Evolutionary conservation across 2,797 vertebrate species (phyloP).

Genomic region (Hydrophis major): DNA sequence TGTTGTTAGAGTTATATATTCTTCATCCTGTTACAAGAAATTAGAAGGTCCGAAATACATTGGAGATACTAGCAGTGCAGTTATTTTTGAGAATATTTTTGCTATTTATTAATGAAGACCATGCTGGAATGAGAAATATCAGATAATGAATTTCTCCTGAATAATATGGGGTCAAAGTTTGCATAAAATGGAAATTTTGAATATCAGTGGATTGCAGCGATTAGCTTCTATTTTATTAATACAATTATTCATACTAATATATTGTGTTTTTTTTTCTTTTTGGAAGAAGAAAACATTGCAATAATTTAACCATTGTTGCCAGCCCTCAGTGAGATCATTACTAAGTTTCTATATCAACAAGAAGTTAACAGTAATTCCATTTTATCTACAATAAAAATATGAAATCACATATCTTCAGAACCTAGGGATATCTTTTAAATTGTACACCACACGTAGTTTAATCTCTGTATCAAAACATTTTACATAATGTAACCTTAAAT

Average conservation of each 20-base stretch:
- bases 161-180: not conserved
- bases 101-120: not conserved
- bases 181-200: not conserved
- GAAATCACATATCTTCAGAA: slow-evolving; percentile 34
- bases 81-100: not conserved
- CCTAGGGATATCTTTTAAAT: slow-evolving; percentile 14
- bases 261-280: not conserved
- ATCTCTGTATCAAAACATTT: slow-evolving; percentile 46
- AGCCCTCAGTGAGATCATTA: not conserved
- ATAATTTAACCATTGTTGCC: not conserved
- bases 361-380: slow-evolving; percentile 30
- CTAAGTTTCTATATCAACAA: slow-evolving; percentile 7
- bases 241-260: not conserved
- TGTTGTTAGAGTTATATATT: not conserved
- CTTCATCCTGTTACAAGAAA: not conserved
- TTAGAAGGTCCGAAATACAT: not conserved
- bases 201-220: not conserved
- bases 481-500: slow-evolving; percentile 10
- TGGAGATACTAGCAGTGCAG: not conserved
- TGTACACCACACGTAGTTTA: slow-evolving; percentile 47
- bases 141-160: not conserved
- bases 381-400: slow-evolving; percentile 47
- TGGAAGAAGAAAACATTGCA: not conserved
- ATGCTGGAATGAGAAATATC: not conserved
- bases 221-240: not conserved